Evolutionary conservation across 2,888 invertebrate genomes (phyloP).

Genomic region (Rotaria macrura): DNA sequence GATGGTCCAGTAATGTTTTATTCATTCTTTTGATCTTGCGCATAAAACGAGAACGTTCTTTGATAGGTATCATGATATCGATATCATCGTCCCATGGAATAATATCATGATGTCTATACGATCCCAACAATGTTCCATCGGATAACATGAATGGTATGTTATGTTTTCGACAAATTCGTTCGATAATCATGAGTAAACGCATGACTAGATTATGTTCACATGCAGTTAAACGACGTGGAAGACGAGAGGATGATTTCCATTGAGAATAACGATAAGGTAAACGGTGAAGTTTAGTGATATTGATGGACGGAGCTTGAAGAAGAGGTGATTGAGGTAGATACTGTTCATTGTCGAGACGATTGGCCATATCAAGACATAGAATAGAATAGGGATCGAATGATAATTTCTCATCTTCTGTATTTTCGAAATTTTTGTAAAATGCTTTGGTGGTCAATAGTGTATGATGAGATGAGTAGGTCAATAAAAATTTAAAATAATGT

Average conservation of each 20-base stretch:
- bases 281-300: neutral
- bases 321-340: neutral
- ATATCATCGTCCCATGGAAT: slow-evolving; percentile 16
- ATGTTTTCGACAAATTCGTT: neutral
- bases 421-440: neutral
- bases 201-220: neutral
- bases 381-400: neutral
- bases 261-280: neutral
- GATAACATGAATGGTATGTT: neutral
- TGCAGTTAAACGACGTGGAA: neutral
- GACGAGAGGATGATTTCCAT: neutral
- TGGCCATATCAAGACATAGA: neutral
- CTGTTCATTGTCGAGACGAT: neutral
- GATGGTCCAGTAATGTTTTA: neutral
- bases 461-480: too few species aligned
- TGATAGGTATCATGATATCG: neutral
- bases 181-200: neutral
- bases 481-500: neutral
- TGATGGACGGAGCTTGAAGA: neutral
- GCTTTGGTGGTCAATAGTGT: neutral
- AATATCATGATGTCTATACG: neutral
- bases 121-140: neutral
- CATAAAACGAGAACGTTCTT: neutral
- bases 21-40: neutral
- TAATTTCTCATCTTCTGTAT: neutral